Conservation (phyloP, 1,140 invertebrate genomes). For the Meloidogyne floridensis region DNA sequence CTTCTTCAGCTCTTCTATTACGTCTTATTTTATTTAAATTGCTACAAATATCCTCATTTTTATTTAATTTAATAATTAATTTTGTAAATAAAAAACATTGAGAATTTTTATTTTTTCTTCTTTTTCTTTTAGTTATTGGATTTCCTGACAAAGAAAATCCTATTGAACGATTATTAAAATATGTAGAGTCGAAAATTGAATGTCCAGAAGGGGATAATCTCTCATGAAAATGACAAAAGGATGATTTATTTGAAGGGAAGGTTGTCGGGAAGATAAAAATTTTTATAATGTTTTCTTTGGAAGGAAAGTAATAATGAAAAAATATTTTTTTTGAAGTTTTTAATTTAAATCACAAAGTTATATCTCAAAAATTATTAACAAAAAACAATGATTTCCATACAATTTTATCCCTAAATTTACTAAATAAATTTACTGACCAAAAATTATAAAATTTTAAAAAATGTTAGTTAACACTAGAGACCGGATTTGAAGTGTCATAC, state of each 20-base stretch:
- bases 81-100: neutral
- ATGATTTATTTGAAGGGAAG: neutral
- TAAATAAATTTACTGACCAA: too few relatives aligned
- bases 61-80: constrained; percentile 6
- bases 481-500: too few relatives aligned
- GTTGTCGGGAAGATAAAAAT: neutral
- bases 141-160: neutral
- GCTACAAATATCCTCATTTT: neutral
- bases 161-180: constrained; percentile 10
- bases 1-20: neutral
- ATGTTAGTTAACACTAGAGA: too few relatives aligned
- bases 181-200: constrained; percentile 9
- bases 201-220: neutral
- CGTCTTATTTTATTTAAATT: neutral
- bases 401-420: too few relatives aligned
- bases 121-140: constrained; percentile 7
- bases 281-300: too few relatives aligned
- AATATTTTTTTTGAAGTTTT: too few relatives aligned
- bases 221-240: neutral
- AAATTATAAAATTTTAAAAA: too few relatives aligned
- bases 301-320: too few relatives aligned
- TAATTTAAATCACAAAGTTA: too few relatives aligned
- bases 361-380: too few relatives aligned
- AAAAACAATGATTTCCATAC: too few relatives aligned
- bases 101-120: neutral